Percentiles rank a stretch among this genome's conserved stretches.
Conservation (phyloP, 2,113 vertebrate genomes). For the Ameiurus melas region DNA sequence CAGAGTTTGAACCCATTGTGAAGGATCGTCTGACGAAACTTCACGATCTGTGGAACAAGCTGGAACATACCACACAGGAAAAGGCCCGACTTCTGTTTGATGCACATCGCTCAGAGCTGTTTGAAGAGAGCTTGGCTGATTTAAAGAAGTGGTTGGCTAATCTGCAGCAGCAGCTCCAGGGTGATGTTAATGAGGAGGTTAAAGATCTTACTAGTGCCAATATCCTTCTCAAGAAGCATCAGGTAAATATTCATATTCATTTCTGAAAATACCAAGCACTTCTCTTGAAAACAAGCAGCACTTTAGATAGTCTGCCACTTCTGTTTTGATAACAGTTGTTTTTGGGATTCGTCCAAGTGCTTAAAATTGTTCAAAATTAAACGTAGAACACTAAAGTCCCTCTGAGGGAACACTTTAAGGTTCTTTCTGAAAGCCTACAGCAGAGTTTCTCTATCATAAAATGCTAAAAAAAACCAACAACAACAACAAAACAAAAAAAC, state of each 20-base stretch:
- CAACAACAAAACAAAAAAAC: no score
- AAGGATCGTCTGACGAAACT: conserved; percentile 74
- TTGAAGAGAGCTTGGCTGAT: conserved; percentile 80
- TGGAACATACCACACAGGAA: conserved; percentile 78
- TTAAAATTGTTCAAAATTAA: background rate
- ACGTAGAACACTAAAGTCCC: background rate
- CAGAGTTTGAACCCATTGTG: conserved; percentile 74
- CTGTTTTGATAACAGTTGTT: background rate
- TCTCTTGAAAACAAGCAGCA: background rate
- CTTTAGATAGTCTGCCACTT: background rate
- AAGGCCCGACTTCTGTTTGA: conserved; percentile 83
- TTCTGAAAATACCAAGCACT: conserved; percentile 14
- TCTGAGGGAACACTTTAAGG: background rate
- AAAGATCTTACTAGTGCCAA: conserved; percentile 90
- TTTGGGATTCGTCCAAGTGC: background rate
- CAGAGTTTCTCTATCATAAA: background rate
- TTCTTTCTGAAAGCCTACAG: background rate
- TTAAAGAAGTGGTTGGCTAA: conserved; percentile 82
- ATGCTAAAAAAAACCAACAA: background rate
- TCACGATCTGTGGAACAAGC: conserved; percentile 79
- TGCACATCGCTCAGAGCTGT: conserved; percentile 84
- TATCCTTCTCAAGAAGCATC: conserved; percentile 87
- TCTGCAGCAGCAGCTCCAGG: conserved; percentile 80
- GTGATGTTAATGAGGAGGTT: conserved; percentile 80
- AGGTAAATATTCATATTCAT: conserved; percentile 64